Percentiles rank a stretch among this genome's conserved stretches.
phyloP scores from a whole-genome alignment of 1,140 invertebrate species.

The Orussus abietinus region DNA sequence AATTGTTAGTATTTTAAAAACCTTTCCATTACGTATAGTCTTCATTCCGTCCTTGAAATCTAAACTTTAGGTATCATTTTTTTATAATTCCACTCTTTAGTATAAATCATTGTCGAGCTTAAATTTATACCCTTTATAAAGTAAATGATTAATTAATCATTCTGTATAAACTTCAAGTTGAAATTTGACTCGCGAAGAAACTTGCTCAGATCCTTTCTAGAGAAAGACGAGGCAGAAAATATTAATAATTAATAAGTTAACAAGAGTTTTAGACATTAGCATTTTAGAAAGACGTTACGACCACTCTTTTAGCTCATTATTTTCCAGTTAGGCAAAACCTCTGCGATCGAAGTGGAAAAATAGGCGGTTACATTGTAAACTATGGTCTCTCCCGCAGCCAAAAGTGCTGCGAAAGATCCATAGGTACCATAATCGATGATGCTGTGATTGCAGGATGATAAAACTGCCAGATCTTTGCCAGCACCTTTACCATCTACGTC shows the following conservation, averaged over 20 bases:
- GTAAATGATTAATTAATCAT: no score
- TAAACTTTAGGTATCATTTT: no score
- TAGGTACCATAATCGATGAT: slow-evolving; percentile 70
- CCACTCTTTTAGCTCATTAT: slow-evolving; percentile 42
- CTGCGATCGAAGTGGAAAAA: slow-evolving; percentile 55
- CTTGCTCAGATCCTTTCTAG: no score
- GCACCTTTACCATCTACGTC: slow-evolving; percentile 47
- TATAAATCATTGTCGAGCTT: no score
- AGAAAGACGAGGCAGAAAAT: no score
- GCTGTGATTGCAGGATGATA: slow-evolving; percentile 64
- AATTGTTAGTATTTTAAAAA: no score
- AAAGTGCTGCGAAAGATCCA: slow-evolving; percentile 65
- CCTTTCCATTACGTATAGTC: no score
- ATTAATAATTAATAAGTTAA: neutral
- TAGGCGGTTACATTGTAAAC: slow-evolving; percentile 58
- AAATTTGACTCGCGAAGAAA: no score
- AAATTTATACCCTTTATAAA: no score
- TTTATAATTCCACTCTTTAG: no score
- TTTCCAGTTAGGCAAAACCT: slow-evolving; percentile 57
- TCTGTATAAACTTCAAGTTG: no score
- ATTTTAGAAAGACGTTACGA: neutral
- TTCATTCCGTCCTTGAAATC: no score
- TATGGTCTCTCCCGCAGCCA: slow-evolving; percentile 61
- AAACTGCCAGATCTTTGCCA: slow-evolving; percentile 62
- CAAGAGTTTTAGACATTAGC: neutral